phyloP scores from a whole-genome alignment of 1,140 invertebrate species.

The Anagrus nilaparvatae region DNA sequence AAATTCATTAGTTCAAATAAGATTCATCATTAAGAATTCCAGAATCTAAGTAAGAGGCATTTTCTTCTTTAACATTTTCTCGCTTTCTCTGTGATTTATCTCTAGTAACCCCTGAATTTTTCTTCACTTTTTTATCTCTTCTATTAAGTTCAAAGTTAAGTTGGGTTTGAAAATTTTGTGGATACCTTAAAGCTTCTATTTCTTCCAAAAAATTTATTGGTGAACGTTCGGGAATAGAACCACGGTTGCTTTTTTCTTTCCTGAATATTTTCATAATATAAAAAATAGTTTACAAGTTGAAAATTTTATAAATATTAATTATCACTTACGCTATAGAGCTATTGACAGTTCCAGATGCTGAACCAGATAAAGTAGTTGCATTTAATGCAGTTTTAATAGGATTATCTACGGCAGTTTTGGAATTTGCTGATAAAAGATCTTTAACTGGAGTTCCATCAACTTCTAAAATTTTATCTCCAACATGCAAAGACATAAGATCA shows the following conservation, averaged over 20 bases:
- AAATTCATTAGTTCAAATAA: not conserved
- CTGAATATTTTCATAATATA: conserved; percentile 15
- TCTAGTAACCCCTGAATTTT: too few relatives aligned
- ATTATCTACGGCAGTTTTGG: conserved; percentile 50
- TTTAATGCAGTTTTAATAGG: conserved; percentile 17
- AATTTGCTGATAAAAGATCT: conserved; percentile 61
- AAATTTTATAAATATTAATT: not conserved
- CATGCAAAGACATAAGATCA: conserved; percentile 73
- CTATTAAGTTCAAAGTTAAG: too few relatives aligned
- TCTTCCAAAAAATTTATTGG: too few relatives aligned
- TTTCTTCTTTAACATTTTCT: conserved; percentile 32
- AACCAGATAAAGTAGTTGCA: conserved; percentile 20
- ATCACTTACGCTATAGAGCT: too few relatives aligned
- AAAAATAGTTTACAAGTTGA: not conserved
- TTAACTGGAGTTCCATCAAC: conserved; percentile 82
- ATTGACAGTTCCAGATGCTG: conserved; percentile 14
- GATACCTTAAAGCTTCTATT: too few relatives aligned
- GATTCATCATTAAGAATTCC: conserved; percentile 23
- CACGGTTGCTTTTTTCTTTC: conserved; percentile 31
- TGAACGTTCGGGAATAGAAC: conserved; percentile 27
- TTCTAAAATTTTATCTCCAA: conserved; percentile 84
- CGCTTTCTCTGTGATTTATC: conserved; percentile 22
- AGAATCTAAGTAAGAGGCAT: conserved; percentile 24
- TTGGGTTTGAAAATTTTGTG: too few relatives aligned
- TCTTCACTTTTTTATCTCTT: too few relatives aligned